phyloP scores from a whole-genome alignment of 2,113 vertebrate species.

The Anoura caudifer region DNA sequence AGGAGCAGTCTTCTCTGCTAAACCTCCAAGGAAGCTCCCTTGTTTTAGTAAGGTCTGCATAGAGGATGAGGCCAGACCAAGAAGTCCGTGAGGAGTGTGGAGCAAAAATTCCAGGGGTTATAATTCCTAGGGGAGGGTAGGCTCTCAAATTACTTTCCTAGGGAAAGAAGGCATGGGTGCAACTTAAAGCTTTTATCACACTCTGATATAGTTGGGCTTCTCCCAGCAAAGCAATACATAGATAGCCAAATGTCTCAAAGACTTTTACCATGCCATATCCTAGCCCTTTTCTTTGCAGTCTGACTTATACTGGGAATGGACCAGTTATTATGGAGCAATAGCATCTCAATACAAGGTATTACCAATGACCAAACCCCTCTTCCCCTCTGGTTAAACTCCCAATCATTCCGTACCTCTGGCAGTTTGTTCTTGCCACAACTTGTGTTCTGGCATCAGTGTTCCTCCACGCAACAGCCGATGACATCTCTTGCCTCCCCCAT shows the following conservation, averaged over 20 bases:
- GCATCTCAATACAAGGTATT: neutral
- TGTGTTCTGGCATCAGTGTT: constrained; percentile 68
- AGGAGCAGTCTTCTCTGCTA: neutral
- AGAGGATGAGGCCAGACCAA: neutral
- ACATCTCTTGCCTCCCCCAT: constrained; percentile 75
- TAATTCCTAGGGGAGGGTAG: neutral
- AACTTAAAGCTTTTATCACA: neutral
- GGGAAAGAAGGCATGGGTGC: neutral
- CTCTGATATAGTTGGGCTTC: neutral
- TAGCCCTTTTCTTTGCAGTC: neutral
- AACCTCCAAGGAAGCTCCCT: neutral
- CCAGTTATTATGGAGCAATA: neutral
- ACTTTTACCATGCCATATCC: neutral
- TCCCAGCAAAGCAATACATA: neutral
- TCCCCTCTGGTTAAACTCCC: constrained; percentile 39
- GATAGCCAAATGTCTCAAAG: neutral
- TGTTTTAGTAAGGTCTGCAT: neutral
- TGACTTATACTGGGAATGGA: neutral
- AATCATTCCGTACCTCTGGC: constrained; percentile 58
- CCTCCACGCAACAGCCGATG: constrained; percentile 72
- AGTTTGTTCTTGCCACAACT: constrained; percentile 70
- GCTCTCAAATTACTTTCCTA: neutral
- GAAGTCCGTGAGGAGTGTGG: neutral
- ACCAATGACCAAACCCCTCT: constrained; percentile 49
- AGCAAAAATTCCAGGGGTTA: neutral